Percentiles rank a stretch among this genome's conserved stretches.
Evolutionary conservation across 37 sponge, comb jelly and placozoan genomes (phyloP).

Genomic region (Ephydatia muelleri): DNA sequence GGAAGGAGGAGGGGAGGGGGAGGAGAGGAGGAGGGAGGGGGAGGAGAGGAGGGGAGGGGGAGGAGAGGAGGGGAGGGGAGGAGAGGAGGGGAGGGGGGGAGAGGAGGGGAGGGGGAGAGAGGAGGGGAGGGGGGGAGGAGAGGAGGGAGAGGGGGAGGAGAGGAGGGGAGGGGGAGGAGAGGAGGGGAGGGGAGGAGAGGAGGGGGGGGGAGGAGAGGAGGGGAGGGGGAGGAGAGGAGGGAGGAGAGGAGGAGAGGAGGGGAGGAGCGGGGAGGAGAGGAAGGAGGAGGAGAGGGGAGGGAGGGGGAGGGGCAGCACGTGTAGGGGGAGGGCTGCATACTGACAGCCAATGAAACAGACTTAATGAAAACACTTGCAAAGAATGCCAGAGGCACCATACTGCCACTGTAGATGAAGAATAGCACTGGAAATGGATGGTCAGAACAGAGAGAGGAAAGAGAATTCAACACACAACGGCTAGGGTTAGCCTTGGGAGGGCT

Average conservation of each 20-base stretch:
- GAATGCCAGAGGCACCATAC: conserved; percentile 82
- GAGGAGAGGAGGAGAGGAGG: background rate
- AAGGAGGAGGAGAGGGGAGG: background rate
- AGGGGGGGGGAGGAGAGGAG: background rate
- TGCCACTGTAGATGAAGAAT: conserved; percentile 74
- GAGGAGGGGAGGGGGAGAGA: too few relatives aligned
- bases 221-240: background rate
- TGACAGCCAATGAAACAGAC: conserved; percentile 63
- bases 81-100: too few relatives aligned
- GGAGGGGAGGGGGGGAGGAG: too few relatives aligned
- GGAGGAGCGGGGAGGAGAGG: too few relatives aligned
- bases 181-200: too few relatives aligned
- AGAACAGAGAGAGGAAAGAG: background rate
- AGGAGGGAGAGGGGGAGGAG: too few relatives aligned
- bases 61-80: too few relatives aligned
- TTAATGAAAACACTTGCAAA: conserved; percentile 80
- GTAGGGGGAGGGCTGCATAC: background rate
- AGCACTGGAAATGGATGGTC: conserved; percentile 39
- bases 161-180: too few relatives aligned
- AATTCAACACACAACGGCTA: too few relatives aligned
- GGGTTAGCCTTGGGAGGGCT: background rate
- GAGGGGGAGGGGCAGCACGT: background rate
- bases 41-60: too few relatives aligned
- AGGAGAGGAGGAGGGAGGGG: too few relatives aligned
- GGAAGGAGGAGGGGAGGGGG: too few relatives aligned